phyloP scores from a whole-genome alignment of 2,113 vertebrate genomes.

The Orcinus orca region DNA sequence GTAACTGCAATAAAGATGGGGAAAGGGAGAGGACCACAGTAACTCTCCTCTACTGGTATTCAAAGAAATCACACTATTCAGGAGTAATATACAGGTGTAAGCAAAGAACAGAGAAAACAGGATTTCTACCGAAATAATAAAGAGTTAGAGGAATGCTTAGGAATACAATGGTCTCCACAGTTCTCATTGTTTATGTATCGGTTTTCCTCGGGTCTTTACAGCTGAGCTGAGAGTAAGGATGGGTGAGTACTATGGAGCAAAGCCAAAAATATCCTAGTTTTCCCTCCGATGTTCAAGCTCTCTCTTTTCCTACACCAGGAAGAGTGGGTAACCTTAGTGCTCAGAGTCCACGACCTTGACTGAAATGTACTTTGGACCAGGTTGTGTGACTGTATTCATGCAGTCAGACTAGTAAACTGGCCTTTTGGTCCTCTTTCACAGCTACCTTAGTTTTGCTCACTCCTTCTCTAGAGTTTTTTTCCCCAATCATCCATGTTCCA shows the following conservation, averaged over 20 bases:
- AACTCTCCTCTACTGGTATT: not conserved
- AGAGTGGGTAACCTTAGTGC: not conserved
- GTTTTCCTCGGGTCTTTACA: not conserved
- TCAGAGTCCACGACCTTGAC: not conserved
- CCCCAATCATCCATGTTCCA: not conserved
- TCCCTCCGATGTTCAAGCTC: not conserved
- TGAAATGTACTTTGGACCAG: not conserved
- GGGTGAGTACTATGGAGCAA: not conserved
- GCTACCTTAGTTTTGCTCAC: not conserved
- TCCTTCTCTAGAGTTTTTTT: not conserved
- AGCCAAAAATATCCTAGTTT: not conserved
- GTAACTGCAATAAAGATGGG: not conserved
- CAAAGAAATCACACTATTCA: not conserved
- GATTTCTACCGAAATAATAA: not conserved
- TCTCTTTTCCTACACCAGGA: not conserved
- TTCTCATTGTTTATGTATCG: not conserved
- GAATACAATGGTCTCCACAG: not conserved
- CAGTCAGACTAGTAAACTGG: not conserved
- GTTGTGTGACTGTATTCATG: not conserved
- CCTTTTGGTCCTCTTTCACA: not conserved
- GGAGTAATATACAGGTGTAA: not conserved
- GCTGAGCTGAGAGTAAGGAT: not conserved
- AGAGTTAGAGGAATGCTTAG: not conserved
- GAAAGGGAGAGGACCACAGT: not conserved
- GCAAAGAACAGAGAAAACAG: not conserved